Percentiles rank a stretch among this genome's conserved stretches.
Evolutionary conservation across 2,888 invertebrate species (phyloP).

Genomic region (Linnaemya vulpina): DNA sequence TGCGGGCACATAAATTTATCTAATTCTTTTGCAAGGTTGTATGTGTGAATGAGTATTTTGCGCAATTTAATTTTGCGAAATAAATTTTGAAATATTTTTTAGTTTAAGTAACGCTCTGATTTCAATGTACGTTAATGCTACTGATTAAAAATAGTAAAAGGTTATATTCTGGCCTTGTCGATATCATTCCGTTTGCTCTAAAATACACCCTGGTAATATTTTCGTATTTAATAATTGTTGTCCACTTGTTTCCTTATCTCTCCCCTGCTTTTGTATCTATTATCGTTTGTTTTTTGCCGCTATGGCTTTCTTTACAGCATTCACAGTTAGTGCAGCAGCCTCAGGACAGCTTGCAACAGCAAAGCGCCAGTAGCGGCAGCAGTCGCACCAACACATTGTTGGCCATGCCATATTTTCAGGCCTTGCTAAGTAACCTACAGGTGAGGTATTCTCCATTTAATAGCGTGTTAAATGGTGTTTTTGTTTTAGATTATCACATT

Average conservation of each 20-base stretch:
- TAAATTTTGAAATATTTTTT: neutral
- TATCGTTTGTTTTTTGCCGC: constrained; percentile 4
- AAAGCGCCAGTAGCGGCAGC: constrained; percentile 82
- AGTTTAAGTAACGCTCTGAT: neutral
- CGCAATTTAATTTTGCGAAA: neutral
- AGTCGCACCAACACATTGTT: constrained; percentile 81
- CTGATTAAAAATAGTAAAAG: no score
- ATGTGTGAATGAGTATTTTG: neutral
- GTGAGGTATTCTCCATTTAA: constrained; percentile 84
- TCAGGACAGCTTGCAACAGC: constrained; percentile 81
- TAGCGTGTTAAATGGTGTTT: constrained; percentile 55
- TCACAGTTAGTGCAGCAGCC: constrained; percentile 81
- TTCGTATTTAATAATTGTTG: constrained; percentile 26
- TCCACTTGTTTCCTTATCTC: constrained; percentile 57
- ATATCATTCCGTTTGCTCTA: neutral
- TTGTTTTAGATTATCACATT: constrained; percentile 44
- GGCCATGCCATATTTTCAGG: constrained; percentile 87
- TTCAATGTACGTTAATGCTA: neutral
- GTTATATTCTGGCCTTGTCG: no score
- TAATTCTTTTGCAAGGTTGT: neutral
- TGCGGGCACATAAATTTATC: neutral
- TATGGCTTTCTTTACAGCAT: constrained; percentile 74
- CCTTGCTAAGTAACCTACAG: constrained; percentile 88
- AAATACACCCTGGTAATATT: constrained; percentile 3
- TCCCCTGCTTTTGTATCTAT: constrained; percentile 55